Conservation (phyloP, 2,888 invertebrate genomes). For the Anorthoa munda region DNA sequence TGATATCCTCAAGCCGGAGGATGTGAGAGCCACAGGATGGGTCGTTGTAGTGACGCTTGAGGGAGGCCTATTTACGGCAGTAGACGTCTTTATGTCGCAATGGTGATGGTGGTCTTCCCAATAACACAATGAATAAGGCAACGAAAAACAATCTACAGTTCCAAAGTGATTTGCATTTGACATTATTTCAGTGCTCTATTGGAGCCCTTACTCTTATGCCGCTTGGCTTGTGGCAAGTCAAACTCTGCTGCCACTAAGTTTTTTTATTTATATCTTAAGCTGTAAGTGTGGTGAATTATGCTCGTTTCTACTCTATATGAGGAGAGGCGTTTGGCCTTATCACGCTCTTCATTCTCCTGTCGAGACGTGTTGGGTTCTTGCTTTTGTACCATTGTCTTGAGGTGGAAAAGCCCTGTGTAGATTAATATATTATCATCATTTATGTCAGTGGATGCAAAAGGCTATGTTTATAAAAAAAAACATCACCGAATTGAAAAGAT, state of each 20-base stretch:
- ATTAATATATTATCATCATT: background rate
- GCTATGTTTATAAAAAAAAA: slow-evolving; percentile 10
- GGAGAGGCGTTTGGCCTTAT: background rate
- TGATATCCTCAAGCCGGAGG: no score
- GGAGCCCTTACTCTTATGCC: background rate
- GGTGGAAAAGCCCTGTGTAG: background rate
- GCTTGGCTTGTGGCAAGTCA: no score
- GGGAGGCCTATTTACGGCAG: no score
- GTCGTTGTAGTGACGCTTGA: no score
- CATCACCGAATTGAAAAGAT: slow-evolving; percentile 14
- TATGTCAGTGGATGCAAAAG: background rate
- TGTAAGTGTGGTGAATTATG: background rate
- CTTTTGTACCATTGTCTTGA: background rate
- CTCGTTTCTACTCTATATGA: background rate
- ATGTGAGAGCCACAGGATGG: no score
- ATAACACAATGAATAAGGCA: no score
- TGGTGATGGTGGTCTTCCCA: no score
- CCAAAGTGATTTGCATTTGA: no score
- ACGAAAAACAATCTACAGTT: no score
- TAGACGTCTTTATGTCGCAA: no score
- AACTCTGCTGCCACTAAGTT: background rate
- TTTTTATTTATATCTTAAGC: background rate
- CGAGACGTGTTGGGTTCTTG: background rate
- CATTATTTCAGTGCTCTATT: background rate
- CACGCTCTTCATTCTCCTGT: background rate